Evolutionary conservation across 2,113 vertebrate genomes (phyloP).

Genomic region (Myanophis thanlyinensis): DNA sequence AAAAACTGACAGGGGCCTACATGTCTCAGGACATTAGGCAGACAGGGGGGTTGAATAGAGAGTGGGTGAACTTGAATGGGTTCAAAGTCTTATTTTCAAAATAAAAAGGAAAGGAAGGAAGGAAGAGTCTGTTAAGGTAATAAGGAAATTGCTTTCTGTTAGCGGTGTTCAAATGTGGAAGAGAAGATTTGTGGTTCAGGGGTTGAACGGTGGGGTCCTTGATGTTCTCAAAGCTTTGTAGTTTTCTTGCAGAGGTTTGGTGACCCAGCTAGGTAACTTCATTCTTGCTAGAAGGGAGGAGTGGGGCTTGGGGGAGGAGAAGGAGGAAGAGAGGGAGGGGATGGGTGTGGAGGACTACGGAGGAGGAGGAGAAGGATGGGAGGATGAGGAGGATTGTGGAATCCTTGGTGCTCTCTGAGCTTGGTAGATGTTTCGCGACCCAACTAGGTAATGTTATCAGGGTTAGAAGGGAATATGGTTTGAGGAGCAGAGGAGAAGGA

Average conservation of each 20-base stretch:
- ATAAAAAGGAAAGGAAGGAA: not conserved
- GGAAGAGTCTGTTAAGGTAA: slow-evolving; percentile 9
- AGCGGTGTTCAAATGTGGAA: slow-evolving; percentile 1
- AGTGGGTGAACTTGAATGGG: not conserved
- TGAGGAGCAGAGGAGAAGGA: too few species aligned
- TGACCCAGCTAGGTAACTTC: not conserved
- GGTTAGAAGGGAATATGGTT: too few species aligned
- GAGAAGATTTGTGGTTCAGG: not conserved
- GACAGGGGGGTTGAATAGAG: slow-evolving; percentile 11
- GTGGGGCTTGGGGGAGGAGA: not conserved
- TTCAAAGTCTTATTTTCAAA: slow-evolving; percentile 10
- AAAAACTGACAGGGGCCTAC: not conserved
- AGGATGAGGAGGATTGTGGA: too few species aligned
- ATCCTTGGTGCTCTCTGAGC: not conserved
- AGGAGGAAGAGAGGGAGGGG: not conserved
- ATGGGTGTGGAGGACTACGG: too few species aligned
- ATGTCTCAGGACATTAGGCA: slow-evolving; percentile 35
- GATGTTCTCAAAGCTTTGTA: not conserved
- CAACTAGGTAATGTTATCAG: too few species aligned
- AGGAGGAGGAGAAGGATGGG: not conserved
- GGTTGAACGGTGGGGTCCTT: not conserved
- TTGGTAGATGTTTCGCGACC: too few species aligned
- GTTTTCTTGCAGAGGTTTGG: not conserved
- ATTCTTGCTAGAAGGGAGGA: not conserved
- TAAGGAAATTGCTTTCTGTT: slow-evolving; percentile 9